Percentiles rank a stretch among this genome's conserved stretches.
phyloP scores from a whole-genome alignment of 2,113 vertebrate genomes.

The Solenodon paradoxus region DNA sequence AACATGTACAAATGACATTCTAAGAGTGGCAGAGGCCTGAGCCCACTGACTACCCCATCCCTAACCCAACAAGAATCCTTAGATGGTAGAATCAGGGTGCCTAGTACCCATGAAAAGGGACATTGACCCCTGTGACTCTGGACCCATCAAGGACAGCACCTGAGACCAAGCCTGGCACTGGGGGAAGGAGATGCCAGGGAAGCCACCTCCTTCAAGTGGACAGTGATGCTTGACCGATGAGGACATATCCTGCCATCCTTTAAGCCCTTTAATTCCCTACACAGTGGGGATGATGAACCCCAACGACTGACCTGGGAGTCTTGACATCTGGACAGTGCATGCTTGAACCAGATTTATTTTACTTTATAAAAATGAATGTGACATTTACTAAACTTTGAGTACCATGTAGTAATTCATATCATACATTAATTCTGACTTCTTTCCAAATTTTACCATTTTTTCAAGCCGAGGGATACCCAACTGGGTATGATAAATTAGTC shows the following conservation, averaged over 20 bases:
- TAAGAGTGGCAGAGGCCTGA: background rate
- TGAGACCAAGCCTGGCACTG: background rate
- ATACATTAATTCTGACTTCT: background rate
- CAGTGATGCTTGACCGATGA: background rate
- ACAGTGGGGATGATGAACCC: background rate
- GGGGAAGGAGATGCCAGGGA: background rate
- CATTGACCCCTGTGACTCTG: background rate
- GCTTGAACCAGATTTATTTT: background rate
- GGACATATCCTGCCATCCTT: background rate
- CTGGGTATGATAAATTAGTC: background rate
- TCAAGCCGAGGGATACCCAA: background rate
- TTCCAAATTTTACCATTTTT: background rate
- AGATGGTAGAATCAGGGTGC: background rate
- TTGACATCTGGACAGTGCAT: too few species aligned
- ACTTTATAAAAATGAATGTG: constrained; percentile 1
- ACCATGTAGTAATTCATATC: background rate
- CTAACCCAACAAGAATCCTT: background rate
- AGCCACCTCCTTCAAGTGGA: background rate
- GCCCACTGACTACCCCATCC: too few species aligned
- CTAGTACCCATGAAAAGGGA: background rate
- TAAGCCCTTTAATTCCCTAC: too few species aligned
- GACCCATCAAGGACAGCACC: background rate
- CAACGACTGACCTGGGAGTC: too few species aligned
- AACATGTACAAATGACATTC: background rate
- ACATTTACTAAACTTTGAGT: background rate